A percentile compares a stretch with the other conserved stretches of the same genome.
Conservation (phyloP, 2,888 invertebrate genomes). For the Phasia obesa region DNA sequence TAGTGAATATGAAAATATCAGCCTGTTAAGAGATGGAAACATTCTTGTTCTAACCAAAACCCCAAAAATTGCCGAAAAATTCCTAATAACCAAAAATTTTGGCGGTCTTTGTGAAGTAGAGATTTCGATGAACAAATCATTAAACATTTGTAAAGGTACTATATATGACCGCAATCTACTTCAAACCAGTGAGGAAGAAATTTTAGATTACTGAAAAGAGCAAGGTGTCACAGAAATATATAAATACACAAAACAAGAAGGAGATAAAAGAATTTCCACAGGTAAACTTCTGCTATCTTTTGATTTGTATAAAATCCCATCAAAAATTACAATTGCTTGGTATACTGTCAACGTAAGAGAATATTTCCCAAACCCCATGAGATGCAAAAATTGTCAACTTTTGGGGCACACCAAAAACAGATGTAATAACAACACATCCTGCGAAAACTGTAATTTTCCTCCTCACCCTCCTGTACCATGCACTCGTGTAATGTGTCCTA, state of each 20-base stretch:
- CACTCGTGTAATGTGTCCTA: slow-evolving; percentile 2
- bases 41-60: slow-evolving; percentile 7
- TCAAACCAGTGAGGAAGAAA: too few relatives aligned
- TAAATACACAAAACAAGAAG: neutral
- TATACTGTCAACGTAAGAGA: too few relatives aligned
- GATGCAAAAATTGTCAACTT: too few relatives aligned
- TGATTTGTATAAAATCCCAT: too few relatives aligned
- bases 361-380: too few relatives aligned
- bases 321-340: too few relatives aligned
- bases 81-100: neutral
- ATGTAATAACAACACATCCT: too few relatives aligned
- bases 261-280: neutral
- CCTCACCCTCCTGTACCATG: neutral
- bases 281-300: too few relatives aligned
- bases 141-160: slow-evolving; percentile 4
- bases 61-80: slow-evolving; percentile 2
- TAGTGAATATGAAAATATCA: slow-evolving; percentile 4
- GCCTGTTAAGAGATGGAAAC: slow-evolving; percentile 10
- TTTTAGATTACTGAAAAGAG: too few relatives aligned
- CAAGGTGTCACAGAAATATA: neutral
- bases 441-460: slow-evolving; percentile 1
- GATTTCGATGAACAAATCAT: neutral
- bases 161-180: slow-evolving; percentile 19
- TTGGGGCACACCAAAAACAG: too few relatives aligned
- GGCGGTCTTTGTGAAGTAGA: slow-evolving; percentile 10